Evolutionary conservation across 2,888 invertebrate species (phyloP).

Genomic region (Drosophila sordidapex): DNA sequence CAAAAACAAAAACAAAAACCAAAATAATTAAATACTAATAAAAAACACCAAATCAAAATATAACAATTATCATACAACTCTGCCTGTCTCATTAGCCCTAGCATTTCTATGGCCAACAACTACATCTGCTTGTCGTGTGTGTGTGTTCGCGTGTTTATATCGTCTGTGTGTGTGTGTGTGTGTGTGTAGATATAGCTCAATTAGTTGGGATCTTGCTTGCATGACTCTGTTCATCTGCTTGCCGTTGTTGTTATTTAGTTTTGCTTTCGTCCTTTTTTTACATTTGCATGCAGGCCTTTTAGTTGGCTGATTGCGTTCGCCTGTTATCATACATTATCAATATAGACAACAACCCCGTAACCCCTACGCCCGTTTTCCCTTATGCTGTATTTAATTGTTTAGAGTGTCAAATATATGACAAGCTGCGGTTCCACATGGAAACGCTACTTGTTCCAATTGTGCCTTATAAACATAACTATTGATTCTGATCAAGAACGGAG

Average conservation of each 20-base stretch:
- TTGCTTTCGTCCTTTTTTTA: slow-evolving; percentile 12
- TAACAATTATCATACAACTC: slow-evolving; percentile 54
- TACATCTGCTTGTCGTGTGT: slow-evolving; percentile 49
- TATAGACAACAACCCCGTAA: not conserved
- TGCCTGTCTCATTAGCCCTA: slow-evolving; percentile 56
- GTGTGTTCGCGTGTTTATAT: not conserved
- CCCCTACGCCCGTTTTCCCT: not conserved
- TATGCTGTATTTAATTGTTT: not conserved
- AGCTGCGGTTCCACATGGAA: not conserved
- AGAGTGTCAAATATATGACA: not conserved
- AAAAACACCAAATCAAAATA: slow-evolving; percentile 40
- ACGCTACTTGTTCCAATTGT: not conserved
- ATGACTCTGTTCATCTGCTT: slow-evolving; percentile 26
- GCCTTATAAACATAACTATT: no score
- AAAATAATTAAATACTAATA: slow-evolving; percentile 27
- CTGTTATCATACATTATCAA: slow-evolving; percentile 31
- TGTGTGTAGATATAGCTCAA: slow-evolving; percentile 34
- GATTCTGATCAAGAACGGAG: not conserved
- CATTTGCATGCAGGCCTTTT: slow-evolving; percentile 64
- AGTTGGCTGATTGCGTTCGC: slow-evolving; percentile 71
- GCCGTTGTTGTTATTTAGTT: slow-evolving; percentile 19
- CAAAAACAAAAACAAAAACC: slow-evolving; percentile 27
- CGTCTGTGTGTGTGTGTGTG: slow-evolving; percentile 23
- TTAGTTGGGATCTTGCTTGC: slow-evolving; percentile 45
- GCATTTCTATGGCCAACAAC: slow-evolving; percentile 32